Evolutionary conservation across 2,113 vertebrate species (phyloP).

Genomic region (Syrrhaptes paradoxus): DNA sequence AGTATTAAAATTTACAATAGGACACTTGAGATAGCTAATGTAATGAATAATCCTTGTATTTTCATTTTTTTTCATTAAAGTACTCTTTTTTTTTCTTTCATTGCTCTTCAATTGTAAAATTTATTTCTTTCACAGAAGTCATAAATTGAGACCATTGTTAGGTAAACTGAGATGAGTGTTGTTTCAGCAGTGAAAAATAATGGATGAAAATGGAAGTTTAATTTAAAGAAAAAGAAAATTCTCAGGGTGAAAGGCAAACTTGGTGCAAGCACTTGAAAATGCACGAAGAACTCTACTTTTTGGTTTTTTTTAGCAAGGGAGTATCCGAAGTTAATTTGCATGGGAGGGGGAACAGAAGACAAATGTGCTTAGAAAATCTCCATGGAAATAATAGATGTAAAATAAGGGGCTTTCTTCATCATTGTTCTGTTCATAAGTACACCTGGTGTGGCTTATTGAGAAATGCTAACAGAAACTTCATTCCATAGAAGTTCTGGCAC

Average conservation of each 20-base stretch:
- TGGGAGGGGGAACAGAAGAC: not conserved
- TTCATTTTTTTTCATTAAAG: not conserved
- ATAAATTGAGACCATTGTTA: not conserved
- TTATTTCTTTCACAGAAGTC: not conserved
- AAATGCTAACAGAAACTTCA: not conserved
- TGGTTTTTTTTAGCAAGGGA: not conserved
- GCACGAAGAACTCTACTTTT: not conserved
- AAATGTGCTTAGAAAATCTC: not conserved
- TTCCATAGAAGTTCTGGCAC: conserved; percentile 75
- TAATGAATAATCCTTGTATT: not conserved
- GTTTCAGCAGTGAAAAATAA: not conserved
- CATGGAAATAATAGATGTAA: not conserved
- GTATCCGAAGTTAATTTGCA: not conserved
- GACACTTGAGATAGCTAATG: not conserved
- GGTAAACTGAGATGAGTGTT: not conserved
- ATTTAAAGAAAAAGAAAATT: not conserved
- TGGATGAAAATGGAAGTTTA: not conserved
- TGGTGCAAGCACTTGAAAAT: not conserved
- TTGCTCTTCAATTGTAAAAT: not conserved
- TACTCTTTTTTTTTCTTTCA: not conserved
- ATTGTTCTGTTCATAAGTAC: not conserved
- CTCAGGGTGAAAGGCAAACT: not conserved
- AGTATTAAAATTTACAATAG: rapidly evolving
- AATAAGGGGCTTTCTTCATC: not conserved
- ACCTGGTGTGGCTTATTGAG: not conserved